These are phyloP conservation scores for Oryzias sinensis DNA, from an alignment of 2,797 vertebrate genomes.

Conservation along the genomic window DNA sequence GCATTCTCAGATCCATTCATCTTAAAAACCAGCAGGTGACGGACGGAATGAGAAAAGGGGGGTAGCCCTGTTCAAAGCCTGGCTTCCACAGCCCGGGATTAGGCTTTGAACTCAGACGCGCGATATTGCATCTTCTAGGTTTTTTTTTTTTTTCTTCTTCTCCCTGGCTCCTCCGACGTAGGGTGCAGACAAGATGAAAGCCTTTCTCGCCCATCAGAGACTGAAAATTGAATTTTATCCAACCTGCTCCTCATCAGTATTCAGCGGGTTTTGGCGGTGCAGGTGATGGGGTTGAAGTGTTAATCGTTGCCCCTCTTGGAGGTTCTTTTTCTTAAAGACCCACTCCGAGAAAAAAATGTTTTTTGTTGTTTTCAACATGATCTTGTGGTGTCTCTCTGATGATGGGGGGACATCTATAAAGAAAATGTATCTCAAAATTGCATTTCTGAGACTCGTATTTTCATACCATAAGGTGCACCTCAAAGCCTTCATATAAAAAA, in stretches of 20 bases:
- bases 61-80: constrained; percentile 36
- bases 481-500: too few species aligned
- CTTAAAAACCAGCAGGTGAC: constrained; percentile 33
- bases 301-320: constrained; percentile 35
- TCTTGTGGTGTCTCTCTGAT: too few species aligned
- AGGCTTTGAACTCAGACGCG: constrained; percentile 55
- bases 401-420: too few species aligned
- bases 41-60: neutral
- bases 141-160: constrained; percentile 35
- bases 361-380: too few species aligned
- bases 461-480: too few species aligned
- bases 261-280: constrained; percentile 6
- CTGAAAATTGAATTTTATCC: constrained; percentile 52
- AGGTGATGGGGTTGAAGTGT: constrained; percentile 50
- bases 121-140: constrained; percentile 52
- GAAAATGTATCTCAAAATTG: too few species aligned
- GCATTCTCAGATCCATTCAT: constrained; percentile 29
- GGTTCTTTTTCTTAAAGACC: constrained; percentile 35
- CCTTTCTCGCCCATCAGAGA: constrained; percentile 34
- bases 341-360: too few species aligned
- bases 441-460: too few species aligned
- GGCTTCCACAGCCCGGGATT: constrained; percentile 29
- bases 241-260: constrained; percentile 28
- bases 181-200: constrained; percentile 58
- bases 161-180: constrained; percentile 31